Evolutionary conservation across 2,113 vertebrate genomes (phyloP), one percentile per base, ranked within the genome.

Genomic region (Melanerpes aurifrons): DNA sequence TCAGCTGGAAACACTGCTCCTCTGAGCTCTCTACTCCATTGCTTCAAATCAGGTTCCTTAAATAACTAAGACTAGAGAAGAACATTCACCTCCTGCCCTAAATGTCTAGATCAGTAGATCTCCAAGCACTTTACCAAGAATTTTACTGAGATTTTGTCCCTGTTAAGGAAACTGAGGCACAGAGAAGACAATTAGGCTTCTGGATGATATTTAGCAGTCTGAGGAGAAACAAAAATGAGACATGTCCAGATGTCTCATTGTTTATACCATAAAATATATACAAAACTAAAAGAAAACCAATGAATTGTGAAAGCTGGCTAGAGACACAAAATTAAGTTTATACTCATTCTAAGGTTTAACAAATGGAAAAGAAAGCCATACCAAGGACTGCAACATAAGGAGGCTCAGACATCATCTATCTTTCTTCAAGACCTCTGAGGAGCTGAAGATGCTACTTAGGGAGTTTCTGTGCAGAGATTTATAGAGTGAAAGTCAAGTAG

Each of bases 391-490:
- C 86, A 87, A 54, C 70, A 85, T 45, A 79, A 82, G 76, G 57
- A 77, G 26, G 4, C 53, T 95, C n/a, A 86, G 83, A 83, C 61
- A 90, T 64, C 20, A 50, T 59, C 59, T 70, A 48, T 82, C 76
- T 66, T 86, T 86, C 91, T 90, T 86, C 53, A 70, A n/a, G 56
- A 47, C 64, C n/a, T 90, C 82, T 31, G 63, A 93, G 88, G 69
- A 82, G 37, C 35, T 76, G 72, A 86, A 63, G 25, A 3, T 47
- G 57, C 24, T 73, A 11, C 47, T 40, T 45, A 57, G 25, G 19
- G 20, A 59, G 53, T 63, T 40, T 71, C 43, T 66, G 32, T 64
- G 45, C 21, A n/a, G 62, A 82, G 72, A 47, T 71, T 77, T 87
- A 84, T 50, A 8, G 40, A 73, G 72, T 26, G 45, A 70, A 87